Percentiles rank a stretch among this genome's conserved stretches.
phyloP scores from a whole-genome alignment of 2,113 vertebrate genomes.

The Pollachius pollachius region DNA sequence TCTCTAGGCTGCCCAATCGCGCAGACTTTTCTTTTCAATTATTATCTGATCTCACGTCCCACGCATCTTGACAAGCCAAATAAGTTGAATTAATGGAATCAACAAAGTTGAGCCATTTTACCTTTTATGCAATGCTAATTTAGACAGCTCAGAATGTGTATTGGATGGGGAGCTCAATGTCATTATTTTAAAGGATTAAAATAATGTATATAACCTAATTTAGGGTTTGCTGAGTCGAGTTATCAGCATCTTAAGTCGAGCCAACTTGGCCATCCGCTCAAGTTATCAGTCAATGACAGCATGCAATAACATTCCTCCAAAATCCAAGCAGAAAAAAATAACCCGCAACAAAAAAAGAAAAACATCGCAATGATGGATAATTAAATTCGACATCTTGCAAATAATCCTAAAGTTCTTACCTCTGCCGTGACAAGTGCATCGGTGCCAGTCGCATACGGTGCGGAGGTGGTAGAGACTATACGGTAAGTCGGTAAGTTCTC shows the following conservation, averaged over 20 bases:
- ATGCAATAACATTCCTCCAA: neutral
- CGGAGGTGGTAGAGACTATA: neutral
- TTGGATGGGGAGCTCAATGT: too few relatives aligned
- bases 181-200: too few relatives aligned
- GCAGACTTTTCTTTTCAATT: too few relatives aligned
- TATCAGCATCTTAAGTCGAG: too few relatives aligned
- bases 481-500: neutral
- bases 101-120: too few relatives aligned
- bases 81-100: too few relatives aligned
- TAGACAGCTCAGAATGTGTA: too few relatives aligned
- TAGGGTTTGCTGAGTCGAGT: too few relatives aligned
- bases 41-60: too few relatives aligned
- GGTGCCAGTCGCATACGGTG: slow-evolving; percentile 4
- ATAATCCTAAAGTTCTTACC: slow-evolving; percentile 43
- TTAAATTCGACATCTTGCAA: neutral
- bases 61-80: too few relatives aligned
- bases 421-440: slow-evolving; percentile 51
- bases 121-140: too few relatives aligned
- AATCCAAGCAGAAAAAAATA: neutral
- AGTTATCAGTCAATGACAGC: neutral
- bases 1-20: slow-evolving; percentile 14
- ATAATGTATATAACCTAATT: too few relatives aligned
- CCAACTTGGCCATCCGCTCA: neutral
- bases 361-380: neutral
- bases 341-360: neutral